Conservation (phyloP, 2,888 invertebrate genomes). For the Ernsta delagoae region DNA sequence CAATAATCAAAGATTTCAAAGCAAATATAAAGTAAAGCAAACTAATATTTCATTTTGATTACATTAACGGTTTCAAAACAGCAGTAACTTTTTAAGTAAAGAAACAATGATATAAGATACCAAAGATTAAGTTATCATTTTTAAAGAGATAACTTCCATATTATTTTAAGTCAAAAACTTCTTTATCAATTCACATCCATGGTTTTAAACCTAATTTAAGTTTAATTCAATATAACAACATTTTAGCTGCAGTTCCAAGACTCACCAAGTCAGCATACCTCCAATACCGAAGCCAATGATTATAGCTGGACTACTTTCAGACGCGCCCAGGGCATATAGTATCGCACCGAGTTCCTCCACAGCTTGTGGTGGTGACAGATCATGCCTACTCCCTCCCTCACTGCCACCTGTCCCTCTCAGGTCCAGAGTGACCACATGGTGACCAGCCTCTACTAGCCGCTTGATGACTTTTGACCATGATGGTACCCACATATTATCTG, state of each 20-base stretch:
- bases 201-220: too few relatives aligned
- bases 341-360: conserved; percentile 68
- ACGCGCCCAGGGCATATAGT: conserved; percentile 66
- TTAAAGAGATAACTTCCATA: too few relatives aligned
- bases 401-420: conserved; percentile 76
- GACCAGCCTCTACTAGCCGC: conserved; percentile 60
- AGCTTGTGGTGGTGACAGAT: conserved; percentile 68
- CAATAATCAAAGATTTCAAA: too few relatives aligned
- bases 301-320: conserved; percentile 62
- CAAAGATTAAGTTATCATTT: too few relatives aligned
- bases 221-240: too few relatives aligned
- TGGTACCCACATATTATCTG: conserved; percentile 65
- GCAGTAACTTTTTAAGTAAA: too few relatives aligned
- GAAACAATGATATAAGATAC: too few relatives aligned
- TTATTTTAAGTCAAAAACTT: too few relatives aligned
- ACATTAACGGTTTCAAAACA: too few relatives aligned
- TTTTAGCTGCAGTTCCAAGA: neutral
- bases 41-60: too few relatives aligned
- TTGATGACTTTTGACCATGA: conserved; percentile 66
- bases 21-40: too few relatives aligned
- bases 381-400: conserved; percentile 65
- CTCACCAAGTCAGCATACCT: conserved; percentile 77
- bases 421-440: conserved; percentile 72
- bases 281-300: conserved; percentile 77
- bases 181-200: too few relatives aligned